Conservation (phyloP, 1,140 invertebrate genomes). For the Wiebesia pumilae region DNA sequence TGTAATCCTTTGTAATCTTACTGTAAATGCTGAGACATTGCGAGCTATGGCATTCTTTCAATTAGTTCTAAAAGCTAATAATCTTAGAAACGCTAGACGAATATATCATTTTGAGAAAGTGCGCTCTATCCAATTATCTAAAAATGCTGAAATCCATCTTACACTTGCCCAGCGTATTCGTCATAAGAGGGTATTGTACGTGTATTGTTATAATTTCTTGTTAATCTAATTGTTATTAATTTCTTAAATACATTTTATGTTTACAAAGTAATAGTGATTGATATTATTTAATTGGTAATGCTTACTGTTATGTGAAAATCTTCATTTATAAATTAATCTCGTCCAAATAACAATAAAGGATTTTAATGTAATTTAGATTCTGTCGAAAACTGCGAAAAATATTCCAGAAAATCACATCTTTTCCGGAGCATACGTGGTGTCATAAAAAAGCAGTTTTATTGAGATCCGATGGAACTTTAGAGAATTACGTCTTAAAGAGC, state of each 20-base stretch:
- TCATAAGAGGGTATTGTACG: conserved; percentile 64
- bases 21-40: not conserved
- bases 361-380: conserved; percentile 56
- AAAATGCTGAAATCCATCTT: conserved; percentile 66
- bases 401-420: conserved; percentile 61
- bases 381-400: conserved; percentile 65
- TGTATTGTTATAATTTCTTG: too few species aligned
- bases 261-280: too few species aligned
- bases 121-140: conserved; percentile 71
- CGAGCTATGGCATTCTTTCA: conserved; percentile 67
- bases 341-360: too few species aligned
- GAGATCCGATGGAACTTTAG: conserved; percentile 76
- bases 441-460: conserved; percentile 72
- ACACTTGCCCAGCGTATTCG: conserved; percentile 71
- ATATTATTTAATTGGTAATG: too few species aligned
- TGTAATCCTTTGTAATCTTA: not conserved
- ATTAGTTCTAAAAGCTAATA: conserved; percentile 72
- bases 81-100: conserved; percentile 69
- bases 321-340: too few species aligned
- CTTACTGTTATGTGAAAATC: too few species aligned
- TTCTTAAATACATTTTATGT: too few species aligned
- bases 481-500: conserved; percentile 79
- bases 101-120: conserved; percentile 75
- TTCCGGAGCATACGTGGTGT: conserved; percentile 68
- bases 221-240: too few species aligned